Base-by-base conservation (phyloP, 2,113 vertebrate genomes). In the Tapirus terrestris region DNA sequence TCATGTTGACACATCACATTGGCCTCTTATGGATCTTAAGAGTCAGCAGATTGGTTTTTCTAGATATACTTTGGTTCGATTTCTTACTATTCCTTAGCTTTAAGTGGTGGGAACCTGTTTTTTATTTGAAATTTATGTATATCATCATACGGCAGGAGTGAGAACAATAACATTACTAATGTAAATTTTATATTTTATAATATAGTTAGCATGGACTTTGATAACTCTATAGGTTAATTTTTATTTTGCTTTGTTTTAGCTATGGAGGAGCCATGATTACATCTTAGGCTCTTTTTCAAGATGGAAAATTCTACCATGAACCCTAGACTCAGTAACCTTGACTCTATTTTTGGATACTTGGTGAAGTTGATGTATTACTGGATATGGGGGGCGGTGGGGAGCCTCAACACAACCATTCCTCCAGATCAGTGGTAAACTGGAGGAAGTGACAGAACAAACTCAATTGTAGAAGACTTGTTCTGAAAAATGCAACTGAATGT, bases 401-500 rank as follows among this genome's bases (percentile, higher is more conserved):
- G 5, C 10, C 65, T 75, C 5, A 70, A 79, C 3, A 58, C 6
- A 89, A 2, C 11, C 23, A 51, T 23, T 63, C 27, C 48, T 83
- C 61, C 63, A 80, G 8, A 70, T 61, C 31, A 75, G 36, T 5
- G 51, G 72, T 8, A 48, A 48, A 48, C 48, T 48, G 48, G 48
- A 48, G 48, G 48, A 48, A 92, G 58, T 58, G 9, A 77, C 8
- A 89, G 61, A 72, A 82, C 48, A 76, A 76, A 73, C 80, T 83
- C 75, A 43, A 8, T 2, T 61, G 5, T 73, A 92, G 65, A 79
- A 10, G 27, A 63, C 27, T 77, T 23, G 14, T 83, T 82, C 68
- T 95, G 39, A 82, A 95, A 97, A 94, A 45, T 43, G 45, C 14
- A 94, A 58, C n/a, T 89, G 60, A 87, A 31, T 81, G 43, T 88